Evolutionary conservation across 2,797 vertebrate genomes (phyloP).

Genomic region (Heteromormyrus szaboi): DNA sequence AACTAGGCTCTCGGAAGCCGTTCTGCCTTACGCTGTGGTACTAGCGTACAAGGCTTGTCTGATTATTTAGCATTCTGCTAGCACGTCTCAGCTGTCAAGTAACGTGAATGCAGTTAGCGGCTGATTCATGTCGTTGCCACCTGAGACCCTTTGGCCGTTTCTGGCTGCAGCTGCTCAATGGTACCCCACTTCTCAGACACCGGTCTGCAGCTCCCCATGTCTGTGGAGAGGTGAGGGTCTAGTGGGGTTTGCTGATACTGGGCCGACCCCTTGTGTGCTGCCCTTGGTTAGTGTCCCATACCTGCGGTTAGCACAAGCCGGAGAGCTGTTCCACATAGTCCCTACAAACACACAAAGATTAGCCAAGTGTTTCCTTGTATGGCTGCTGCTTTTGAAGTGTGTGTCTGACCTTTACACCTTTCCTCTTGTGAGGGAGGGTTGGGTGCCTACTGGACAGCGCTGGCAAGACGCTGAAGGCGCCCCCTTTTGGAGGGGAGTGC

Average conservation of each 20-base stretch:
- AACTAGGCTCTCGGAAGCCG: not conserved
- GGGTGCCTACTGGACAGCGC: not conserved
- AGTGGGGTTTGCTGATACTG: constrained; percentile 34
- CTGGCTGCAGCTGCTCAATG: not conserved
- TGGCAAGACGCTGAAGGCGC: constrained; percentile 2
- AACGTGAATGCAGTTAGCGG: not conserved
- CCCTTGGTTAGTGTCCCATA: not conserved
- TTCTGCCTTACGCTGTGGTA: not conserved
- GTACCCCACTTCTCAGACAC: not conserved
- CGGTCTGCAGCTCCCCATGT: not conserved
- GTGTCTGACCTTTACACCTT: not conserved
- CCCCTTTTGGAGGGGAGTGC: constrained; percentile 25
- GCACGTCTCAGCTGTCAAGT: not conserved
- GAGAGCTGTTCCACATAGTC: not conserved
- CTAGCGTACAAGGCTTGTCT: not conserved
- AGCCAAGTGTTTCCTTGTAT: not conserved
- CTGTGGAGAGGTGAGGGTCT: not conserved
- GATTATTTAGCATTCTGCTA: not conserved
- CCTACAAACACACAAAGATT: not conserved
- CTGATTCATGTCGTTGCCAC: not conserved
- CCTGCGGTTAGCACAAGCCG: not conserved
- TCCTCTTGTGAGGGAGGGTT: not conserved
- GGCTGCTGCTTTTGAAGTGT: not conserved
- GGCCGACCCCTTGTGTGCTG: constrained; percentile 30
- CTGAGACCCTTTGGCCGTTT: not conserved